Conservation (phyloP, 2,113 vertebrate species). For the Albula glossodonta region DNA sequence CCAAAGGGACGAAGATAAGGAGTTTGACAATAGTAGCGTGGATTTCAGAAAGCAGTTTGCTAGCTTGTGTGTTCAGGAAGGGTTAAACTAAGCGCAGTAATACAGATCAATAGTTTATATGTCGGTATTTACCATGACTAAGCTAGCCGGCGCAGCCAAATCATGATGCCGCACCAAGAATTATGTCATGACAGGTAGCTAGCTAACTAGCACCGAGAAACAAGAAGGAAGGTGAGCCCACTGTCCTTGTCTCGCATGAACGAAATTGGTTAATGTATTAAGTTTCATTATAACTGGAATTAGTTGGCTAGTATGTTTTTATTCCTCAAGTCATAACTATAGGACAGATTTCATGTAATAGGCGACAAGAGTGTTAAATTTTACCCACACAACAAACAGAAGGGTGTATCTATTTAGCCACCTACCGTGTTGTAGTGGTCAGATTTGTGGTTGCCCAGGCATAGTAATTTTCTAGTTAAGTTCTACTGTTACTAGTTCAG, state of each 20-base stretch:
- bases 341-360: neutral
- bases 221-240: conserved; percentile 9
- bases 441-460: neutral
- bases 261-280: neutral
- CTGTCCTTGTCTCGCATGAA: neutral
- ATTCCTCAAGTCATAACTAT: neutral
- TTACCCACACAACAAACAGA: neutral
- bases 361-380: neutral
- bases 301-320: neutral
- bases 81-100: neutral
- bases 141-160: neutral
- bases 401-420: no score
- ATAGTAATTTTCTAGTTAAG: neutral
- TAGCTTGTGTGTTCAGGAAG: neutral
- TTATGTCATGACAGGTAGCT: conserved; percentile 17
- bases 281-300: neutral
- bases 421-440: no score
- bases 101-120: neutral
- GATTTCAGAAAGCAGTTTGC: neutral
- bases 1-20: neutral
- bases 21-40: neutral
- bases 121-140: neutral
- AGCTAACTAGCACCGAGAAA: neutral
- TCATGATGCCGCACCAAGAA: neutral
- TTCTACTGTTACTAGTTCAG: neutral